Conservation (phyloP, 2,113 vertebrate species). For the Archilochus colubris region DNA sequence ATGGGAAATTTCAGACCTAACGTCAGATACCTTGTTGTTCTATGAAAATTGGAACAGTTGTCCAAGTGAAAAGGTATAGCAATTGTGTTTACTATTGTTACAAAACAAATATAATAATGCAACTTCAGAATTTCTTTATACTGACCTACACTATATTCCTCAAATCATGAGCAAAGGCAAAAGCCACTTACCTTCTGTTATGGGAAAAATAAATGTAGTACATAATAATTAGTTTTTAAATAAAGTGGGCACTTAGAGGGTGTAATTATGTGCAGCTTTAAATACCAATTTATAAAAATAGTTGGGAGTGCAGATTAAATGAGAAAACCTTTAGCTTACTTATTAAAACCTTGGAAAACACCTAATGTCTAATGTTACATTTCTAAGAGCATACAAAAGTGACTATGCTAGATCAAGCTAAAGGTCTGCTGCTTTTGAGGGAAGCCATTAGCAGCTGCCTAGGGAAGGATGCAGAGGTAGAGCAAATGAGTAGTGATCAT, state of each 20-base stretch:
- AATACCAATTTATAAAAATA: constrained; percentile 5
- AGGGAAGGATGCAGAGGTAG: neutral
- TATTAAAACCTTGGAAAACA: constrained; percentile 5
- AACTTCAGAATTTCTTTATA: neutral
- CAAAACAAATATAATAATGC: neutral
- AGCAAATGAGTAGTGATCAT: neutral
- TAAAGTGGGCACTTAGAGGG: neutral
- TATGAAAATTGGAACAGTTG: neutral
- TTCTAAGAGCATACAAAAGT: neutral
- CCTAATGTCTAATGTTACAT: neutral
- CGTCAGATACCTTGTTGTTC: neutral
- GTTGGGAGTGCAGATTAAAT: neutral
- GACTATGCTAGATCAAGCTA: neutral
- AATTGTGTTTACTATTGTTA: neutral
- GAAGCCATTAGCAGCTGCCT: neutral
- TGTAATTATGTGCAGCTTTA: neutral
- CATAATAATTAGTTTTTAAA: neutral
- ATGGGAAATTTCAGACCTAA: neutral
- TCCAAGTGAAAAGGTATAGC: neutral
- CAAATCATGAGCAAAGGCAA: neutral
- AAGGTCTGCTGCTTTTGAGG: neutral
- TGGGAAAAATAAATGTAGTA: neutral
- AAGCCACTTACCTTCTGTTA: constrained; percentile 5
- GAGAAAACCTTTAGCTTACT: neutral
- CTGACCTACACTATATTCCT: neutral